Percentiles rank a stretch among this genome's conserved stretches.
Evolutionary conservation across 2,888 invertebrate species (phyloP).

Genomic region (Dorcus hopei): DNA sequence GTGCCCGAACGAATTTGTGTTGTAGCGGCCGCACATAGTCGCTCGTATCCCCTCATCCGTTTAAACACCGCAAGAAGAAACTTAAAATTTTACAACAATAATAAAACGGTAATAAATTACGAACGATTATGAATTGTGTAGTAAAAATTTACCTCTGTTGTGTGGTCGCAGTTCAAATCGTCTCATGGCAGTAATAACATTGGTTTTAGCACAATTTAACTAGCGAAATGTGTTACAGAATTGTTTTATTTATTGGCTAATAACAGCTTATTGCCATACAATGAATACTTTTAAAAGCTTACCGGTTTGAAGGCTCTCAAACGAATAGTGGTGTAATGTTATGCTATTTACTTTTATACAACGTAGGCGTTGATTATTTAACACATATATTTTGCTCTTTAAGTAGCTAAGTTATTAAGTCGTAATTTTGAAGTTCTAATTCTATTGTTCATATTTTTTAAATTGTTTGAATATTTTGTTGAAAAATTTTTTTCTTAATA

Average conservation of each 20-base stretch:
- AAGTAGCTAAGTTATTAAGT: no score
- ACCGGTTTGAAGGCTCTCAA: neutral
- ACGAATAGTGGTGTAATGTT: no score
- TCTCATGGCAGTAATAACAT: conserved; percentile 13
- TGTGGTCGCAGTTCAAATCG: conserved; percentile 17
- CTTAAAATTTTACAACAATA: conserved; percentile 22
- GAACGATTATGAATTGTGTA: conserved; percentile 26
- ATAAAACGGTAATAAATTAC: conserved; percentile 26
- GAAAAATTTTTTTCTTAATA: no score
- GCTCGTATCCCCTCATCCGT: no score
- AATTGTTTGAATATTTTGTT: no score
- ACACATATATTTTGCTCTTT: no score
- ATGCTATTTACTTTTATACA: no score
- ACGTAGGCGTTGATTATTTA: no score
- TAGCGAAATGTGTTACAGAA: conserved; percentile 14
- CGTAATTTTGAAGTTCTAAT: no score
- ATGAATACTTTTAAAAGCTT: neutral
- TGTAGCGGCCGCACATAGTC: no score
- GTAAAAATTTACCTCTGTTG: conserved; percentile 23
- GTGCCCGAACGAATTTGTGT: no score
- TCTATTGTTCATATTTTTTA: no score
- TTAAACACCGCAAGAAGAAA: neutral
- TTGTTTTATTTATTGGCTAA: conserved; percentile 17
- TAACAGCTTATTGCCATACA: conserved; percentile 9
- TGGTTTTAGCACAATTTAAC: conserved; percentile 22